Evolutionary conservation across 2,113 vertebrate species (phyloP).

Genomic region (Sphyrna mokarran): DNA sequence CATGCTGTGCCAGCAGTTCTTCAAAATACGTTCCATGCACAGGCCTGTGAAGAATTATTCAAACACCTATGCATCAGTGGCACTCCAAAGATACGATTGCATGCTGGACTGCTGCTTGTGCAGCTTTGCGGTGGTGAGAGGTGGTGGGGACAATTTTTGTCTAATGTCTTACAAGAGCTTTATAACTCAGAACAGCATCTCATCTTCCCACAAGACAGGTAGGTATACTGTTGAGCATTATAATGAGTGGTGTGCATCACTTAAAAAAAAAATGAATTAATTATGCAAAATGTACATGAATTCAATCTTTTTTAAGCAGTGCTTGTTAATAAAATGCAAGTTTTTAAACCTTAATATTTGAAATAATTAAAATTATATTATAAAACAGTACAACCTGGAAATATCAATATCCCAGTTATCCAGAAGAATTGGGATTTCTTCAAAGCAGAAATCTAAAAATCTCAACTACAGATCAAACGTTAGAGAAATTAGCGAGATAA

Average conservation of each 20-base stretch:
- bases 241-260: background rate
- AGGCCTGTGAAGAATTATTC: slow-evolving; percentile 95
- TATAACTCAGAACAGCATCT: slow-evolving; percentile 98
- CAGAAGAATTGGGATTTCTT: background rate
- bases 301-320: background rate
- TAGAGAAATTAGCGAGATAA: no score
- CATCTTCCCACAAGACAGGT: slow-evolving; percentile 98
- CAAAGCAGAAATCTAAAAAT: background rate
- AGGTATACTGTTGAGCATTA: slow-evolving; percentile 30
- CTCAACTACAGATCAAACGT: background rate
- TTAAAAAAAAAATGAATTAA: background rate
- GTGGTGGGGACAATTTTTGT: slow-evolving; percentile 98
- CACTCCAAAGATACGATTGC: slow-evolving; percentile 90
- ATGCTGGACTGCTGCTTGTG: slow-evolving; percentile 88
- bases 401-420: background rate
- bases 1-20: slow-evolving; percentile 90
- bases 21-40: slow-evolving; percentile 88
- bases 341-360: background rate
- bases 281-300: background rate
- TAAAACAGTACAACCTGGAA: background rate
- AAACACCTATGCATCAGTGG: slow-evolving; percentile 97
- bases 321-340: background rate
- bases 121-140: slow-evolving; percentile 91
- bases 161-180: slow-evolving; percentile 92
- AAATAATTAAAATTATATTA: no score